Percentiles rank a stretch among this genome's conserved stretches.
Evolutionary conservation across 2,113 vertebrate species (phyloP).

Genomic region (Orycteropus afer): DNA sequence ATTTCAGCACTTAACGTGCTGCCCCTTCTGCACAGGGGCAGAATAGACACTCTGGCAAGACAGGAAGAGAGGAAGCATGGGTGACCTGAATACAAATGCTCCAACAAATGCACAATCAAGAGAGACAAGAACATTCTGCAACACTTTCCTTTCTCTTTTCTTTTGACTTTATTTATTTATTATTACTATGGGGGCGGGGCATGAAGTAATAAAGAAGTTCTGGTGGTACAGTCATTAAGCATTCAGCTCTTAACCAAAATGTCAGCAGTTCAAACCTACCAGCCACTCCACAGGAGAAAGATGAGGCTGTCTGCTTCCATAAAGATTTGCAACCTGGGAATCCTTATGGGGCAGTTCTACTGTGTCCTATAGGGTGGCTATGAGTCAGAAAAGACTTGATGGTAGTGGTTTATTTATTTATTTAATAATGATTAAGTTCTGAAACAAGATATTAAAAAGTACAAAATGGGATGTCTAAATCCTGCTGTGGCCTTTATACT

Average conservation of each 20-base stretch:
- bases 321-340: too few species aligned
- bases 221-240: too few species aligned
- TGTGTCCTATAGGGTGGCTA: too few species aligned
- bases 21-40: background rate
- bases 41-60: background rate
- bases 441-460: conserved; percentile 11
- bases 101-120: background rate
- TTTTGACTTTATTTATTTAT: background rate
- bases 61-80: background rate
- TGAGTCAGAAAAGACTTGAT: too few species aligned
- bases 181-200: background rate
- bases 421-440: background rate
- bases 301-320: too few species aligned
- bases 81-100: background rate
- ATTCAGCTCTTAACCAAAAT: too few species aligned
- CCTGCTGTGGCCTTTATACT: background rate
- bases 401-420: too few species aligned
- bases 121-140: background rate
- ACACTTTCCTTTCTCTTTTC: background rate
- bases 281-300: too few species aligned
- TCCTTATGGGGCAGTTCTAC: too few species aligned
- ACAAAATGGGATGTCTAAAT: background rate
- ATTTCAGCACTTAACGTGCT: background rate
- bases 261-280: too few species aligned
- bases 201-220: too few species aligned